These are phyloP conservation scores for Lasius platythorax DNA, from an alignment of 2,888 invertebrate genomes.

Conservation along the genomic window DNA sequence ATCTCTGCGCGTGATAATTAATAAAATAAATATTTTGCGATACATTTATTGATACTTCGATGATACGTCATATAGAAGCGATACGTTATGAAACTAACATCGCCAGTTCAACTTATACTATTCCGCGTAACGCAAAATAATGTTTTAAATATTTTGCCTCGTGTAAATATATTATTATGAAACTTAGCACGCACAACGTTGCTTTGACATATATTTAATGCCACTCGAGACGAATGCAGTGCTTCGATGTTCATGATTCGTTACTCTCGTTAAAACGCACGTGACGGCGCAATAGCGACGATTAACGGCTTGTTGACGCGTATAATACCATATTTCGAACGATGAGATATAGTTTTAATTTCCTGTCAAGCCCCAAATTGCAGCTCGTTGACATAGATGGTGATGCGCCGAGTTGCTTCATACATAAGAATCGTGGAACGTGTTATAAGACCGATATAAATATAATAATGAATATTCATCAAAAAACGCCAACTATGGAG, in stretches of 20 bases:
- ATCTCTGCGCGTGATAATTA: constrained; percentile 4
- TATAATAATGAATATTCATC: constrained; percentile 55
- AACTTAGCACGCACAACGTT: not conserved
- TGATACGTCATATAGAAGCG: constrained; percentile 7
- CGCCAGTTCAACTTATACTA: constrained; percentile 14
- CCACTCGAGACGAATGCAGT: constrained; percentile 54
- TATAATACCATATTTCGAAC: constrained; percentile 66
- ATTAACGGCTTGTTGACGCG: constrained; percentile 72
- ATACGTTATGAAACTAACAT: constrained; percentile 33
- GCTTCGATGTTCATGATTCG: constrained; percentile 70
- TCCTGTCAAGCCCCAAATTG: constrained; percentile 62
- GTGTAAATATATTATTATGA: constrained; percentile 24
- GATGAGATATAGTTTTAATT: constrained; percentile 69
- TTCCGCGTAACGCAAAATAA: constrained; percentile 20
- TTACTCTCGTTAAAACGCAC: constrained; percentile 72
- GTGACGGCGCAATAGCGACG: constrained; percentile 72
- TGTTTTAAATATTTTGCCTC: constrained; percentile 21
- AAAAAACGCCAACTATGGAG: constrained; percentile 31
- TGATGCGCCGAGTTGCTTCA: constrained; percentile 28
- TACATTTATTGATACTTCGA: constrained; percentile 32
- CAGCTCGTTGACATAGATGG: constrained; percentile 20
- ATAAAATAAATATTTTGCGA: constrained; percentile 48
- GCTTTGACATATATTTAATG: constrained; percentile 67
- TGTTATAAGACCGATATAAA: constrained; percentile 49
- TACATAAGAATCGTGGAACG: constrained; percentile 33